Evolutionary conservation across 2,797 vertebrate species (phyloP).

Genomic region (Esox masquinongy): DNA sequence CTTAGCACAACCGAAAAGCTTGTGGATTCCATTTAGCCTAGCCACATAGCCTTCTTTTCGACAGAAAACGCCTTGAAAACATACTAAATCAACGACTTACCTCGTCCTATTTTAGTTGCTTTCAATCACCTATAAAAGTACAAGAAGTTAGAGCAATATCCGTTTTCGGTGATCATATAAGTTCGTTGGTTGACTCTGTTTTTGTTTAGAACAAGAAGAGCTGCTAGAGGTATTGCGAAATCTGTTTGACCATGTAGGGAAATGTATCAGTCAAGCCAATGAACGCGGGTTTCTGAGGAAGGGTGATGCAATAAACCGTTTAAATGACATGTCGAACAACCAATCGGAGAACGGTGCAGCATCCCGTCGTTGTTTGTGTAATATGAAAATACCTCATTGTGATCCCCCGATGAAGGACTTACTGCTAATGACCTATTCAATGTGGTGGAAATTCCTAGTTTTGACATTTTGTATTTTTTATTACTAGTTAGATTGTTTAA

Average conservation of each 20-base stretch:
- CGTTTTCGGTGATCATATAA: conserved; percentile 40
- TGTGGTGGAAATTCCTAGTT: background rate
- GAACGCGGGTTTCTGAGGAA: conserved; percentile 10
- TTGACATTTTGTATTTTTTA: background rate
- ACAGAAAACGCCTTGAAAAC: background rate
- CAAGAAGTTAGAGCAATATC: conserved; percentile 9
- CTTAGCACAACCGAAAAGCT: background rate
- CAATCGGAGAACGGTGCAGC: conserved; percentile 42
- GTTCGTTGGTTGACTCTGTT: conserved; percentile 61
- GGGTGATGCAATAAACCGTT: conserved; percentile 60
- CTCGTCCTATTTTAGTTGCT: conserved; percentile 42
- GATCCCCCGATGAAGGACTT: conserved; percentile 55
- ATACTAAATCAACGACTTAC: conserved; percentile 51
- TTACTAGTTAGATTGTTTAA: background rate
- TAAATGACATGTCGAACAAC: conserved; percentile 44
- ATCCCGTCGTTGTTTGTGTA: conserved; percentile 60
- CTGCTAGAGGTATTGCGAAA: conserved; percentile 76
- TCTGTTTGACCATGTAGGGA: conserved; percentile 77
- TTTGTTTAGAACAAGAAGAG: conserved; percentile 77
- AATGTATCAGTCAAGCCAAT: conserved; percentile 67
- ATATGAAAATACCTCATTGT: conserved; percentile 36
- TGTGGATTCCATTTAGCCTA: conserved; percentile 20
- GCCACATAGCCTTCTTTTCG: conserved; percentile 11
- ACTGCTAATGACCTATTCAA: conserved; percentile 8
- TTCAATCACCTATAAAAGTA: conserved; percentile 31